Conservation (phyloP, 64 coral and sea anemone species). For the Montipora efflorescens region DNA sequence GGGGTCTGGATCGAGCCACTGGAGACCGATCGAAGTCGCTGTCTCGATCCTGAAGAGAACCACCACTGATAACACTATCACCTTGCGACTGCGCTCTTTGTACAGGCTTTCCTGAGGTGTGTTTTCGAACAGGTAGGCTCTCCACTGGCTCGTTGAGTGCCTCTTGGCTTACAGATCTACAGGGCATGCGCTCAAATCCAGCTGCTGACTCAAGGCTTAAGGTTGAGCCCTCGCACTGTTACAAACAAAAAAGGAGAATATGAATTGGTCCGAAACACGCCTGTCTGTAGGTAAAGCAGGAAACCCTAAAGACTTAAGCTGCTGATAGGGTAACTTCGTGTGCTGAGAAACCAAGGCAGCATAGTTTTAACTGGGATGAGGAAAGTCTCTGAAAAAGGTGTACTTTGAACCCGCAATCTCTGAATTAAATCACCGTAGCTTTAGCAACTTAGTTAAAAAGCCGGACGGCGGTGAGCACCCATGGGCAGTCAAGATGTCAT, state of each 20-base stretch:
- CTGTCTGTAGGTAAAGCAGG: too few species aligned
- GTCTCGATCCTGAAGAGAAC: constrained; percentile 88
- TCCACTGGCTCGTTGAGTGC: constrained; percentile 40
- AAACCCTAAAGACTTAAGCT: too few species aligned
- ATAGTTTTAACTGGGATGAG: too few species aligned
- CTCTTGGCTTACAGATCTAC: constrained; percentile 67
- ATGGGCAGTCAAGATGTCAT: too few species aligned
- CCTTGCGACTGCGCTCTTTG: constrained; percentile 87
- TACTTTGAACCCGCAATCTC: too few species aligned
- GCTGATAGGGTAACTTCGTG: too few species aligned
- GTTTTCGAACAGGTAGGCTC: neutral
- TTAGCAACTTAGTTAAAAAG: too few species aligned
- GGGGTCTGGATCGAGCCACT: constrained; percentile 49
- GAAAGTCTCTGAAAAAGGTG: too few species aligned
- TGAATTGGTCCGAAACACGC: too few species aligned
- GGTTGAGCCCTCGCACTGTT: constrained; percentile 65
- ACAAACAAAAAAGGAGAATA: neutral
- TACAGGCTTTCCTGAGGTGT: constrained; percentile 63
- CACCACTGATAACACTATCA: constrained; percentile 92
- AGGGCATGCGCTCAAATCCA: constrained; percentile 61
- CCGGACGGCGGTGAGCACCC: too few species aligned
- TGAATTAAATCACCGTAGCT: too few species aligned
- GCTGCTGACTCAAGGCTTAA: constrained; percentile 58
- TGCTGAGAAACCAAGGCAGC: too few species aligned
- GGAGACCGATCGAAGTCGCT: constrained; percentile 83